phyloP scores from a whole-genome alignment of 1,140 invertebrate species.

The Phenacoccus solenopsis region DNA sequence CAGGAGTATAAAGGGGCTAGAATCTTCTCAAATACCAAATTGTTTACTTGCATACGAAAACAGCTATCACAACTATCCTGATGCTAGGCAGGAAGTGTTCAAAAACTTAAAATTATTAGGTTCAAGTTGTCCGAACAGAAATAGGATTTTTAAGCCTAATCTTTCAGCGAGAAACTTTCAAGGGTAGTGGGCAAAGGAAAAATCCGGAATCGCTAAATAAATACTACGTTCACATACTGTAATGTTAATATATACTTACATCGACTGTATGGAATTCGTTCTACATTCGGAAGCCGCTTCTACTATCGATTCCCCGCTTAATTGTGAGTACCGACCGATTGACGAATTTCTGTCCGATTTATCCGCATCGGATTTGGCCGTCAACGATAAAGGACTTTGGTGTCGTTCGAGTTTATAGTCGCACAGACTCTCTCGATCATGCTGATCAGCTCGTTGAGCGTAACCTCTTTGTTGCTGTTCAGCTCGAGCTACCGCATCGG shows the following conservation, averaged over 20 bases:
- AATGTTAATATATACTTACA: slow-evolving; percentile 1
- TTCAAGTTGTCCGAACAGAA: too few relatives aligned
- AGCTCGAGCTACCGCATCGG: slow-evolving; percentile 23
- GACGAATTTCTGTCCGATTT: not conserved
- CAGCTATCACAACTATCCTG: too few relatives aligned
- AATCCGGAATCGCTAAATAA: not conserved
- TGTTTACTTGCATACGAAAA: too few relatives aligned
- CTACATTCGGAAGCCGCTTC: not conserved
- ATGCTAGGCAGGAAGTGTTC: too few relatives aligned
- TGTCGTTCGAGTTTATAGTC: not conserved
- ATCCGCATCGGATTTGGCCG: not conserved
- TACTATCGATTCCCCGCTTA: not conserved
- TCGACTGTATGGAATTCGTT: slow-evolving; percentile 16
- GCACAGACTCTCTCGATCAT: slow-evolving; percentile 21
- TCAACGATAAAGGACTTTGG: not conserved
- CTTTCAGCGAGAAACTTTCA: too few relatives aligned
- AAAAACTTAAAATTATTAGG: too few relatives aligned
- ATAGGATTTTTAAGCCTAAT: too few relatives aligned
- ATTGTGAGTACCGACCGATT: not conserved
- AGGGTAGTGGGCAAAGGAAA: not conserved
- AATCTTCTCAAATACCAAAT: too few relatives aligned
- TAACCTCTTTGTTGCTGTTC: slow-evolving; percentile 25
- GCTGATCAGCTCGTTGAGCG: slow-evolving; percentile 20
- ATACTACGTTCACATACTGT: not conserved
- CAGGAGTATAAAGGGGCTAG: too few relatives aligned